Evolutionary conservation across 2,113 vertebrate genomes (phyloP).

Genomic region (Dicrurus megarhynchus): DNA sequence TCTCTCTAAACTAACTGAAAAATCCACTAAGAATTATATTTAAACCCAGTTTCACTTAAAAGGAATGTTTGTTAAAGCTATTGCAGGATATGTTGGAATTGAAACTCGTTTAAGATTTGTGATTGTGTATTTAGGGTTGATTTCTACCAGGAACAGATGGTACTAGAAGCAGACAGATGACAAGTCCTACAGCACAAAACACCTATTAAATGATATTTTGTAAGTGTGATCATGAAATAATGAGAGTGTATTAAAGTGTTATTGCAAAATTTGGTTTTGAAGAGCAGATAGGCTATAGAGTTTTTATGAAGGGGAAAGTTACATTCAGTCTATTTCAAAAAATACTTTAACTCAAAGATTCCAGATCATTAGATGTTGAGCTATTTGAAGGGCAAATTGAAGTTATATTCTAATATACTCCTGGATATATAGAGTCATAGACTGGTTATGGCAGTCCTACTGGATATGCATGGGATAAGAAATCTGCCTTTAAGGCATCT

Average conservation of each 20-base stretch:
- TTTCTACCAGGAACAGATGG: slow-evolving; percentile 19
- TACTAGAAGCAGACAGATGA: slow-evolving; percentile 1
- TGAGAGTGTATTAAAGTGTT: not conserved
- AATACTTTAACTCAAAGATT: not conserved
- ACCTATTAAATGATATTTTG: not conserved
- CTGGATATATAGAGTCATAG: not conserved
- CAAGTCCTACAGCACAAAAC: not conserved
- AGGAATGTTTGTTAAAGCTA: not conserved
- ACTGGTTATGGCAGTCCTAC: not conserved
- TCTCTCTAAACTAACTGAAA: not conserved
- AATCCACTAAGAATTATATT: not conserved
- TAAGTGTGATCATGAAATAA: not conserved
- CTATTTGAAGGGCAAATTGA: not conserved
- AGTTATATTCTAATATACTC: not conserved
- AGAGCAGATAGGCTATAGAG: not conserved
- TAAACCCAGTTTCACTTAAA: not conserved
- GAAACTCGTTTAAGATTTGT: not conserved
- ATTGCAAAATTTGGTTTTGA: not conserved
- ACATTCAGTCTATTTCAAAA: not conserved
- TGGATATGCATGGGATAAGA: not conserved
- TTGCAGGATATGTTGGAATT: not conserved
- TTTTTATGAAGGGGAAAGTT: not conserved
- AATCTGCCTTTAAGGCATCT: not conserved
- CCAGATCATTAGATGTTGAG: not conserved
- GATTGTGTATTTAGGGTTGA: not conserved